A percentile compares a stretch with the other conserved stretches of the same genome.
phyloP scores from a whole-genome alignment of 2,113 vertebrate genomes.

The Labeo rohita region DNA sequence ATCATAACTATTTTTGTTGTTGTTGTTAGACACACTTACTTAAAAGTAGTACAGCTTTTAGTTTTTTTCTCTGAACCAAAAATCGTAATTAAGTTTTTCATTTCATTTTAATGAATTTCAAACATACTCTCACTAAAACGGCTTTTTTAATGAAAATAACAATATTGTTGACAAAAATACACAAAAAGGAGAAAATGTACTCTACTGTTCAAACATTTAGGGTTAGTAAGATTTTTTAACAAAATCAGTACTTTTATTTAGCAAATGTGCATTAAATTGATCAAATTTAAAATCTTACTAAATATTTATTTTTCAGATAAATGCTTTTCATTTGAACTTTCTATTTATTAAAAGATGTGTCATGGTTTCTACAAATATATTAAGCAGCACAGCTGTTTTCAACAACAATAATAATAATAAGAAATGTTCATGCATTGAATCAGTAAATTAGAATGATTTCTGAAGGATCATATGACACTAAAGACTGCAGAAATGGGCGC shows the following conservation, averaged over 20 bases:
- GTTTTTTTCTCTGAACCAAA: too few relatives aligned
- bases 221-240: background rate
- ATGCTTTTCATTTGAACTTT: background rate
- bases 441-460: background rate
- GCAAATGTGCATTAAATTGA: background rate
- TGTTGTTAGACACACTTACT: too few relatives aligned
- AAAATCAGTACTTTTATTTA: background rate
- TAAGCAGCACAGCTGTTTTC: background rate
- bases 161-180: background rate
- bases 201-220: background rate
- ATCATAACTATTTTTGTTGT: too few relatives aligned
- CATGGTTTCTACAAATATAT: background rate
- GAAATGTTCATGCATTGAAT: background rate
- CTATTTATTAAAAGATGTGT: background rate
- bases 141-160: background rate
- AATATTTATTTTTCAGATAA: background rate
- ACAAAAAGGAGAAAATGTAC: background rate
- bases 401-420: background rate
- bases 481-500: background rate
- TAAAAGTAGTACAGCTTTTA: too few relatives aligned
- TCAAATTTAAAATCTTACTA: background rate
- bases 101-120: background rate
- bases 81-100: background rate
- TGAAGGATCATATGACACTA: background rate
- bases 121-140: background rate